Conservation (phyloP, 2,113 vertebrate species). For the Hippocampus comes region DNA sequence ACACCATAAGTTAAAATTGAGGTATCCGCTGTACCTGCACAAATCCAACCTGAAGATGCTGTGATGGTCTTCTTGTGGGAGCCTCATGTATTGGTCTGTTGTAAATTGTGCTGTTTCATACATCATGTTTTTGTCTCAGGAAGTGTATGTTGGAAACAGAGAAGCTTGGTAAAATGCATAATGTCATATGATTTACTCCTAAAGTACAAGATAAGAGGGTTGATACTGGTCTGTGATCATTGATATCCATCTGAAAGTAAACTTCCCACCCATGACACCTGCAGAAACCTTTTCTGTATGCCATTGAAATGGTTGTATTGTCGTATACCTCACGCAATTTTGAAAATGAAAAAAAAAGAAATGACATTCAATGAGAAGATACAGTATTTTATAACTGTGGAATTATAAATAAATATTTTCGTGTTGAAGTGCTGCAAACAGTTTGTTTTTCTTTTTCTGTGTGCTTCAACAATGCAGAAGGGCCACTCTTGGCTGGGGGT, state of each 20-base stretch:
- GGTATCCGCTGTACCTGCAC: constrained; percentile 3
- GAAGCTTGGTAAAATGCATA: background rate
- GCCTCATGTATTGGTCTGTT: constrained; percentile 3
- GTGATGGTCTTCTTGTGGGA: background rate
- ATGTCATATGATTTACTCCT: background rate
- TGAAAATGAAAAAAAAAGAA: constrained; percentile 38
- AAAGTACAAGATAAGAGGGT: background rate
- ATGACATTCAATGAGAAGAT: constrained; percentile 38
- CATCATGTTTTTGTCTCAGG: constrained; percentile 4
- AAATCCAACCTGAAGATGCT: background rate
- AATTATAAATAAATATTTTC: constrained; percentile 60
- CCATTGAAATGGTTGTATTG: constrained; percentile 31
- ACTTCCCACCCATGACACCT: background rate
- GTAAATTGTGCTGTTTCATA: background rate
- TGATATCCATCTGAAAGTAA: background rate
- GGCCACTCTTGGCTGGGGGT: too few species aligned
- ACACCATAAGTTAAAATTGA: constrained; percentile 1
- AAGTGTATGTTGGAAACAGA: background rate
- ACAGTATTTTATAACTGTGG: constrained; percentile 62
- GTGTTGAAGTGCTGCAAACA: constrained; percentile 65
- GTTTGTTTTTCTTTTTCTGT: constrained; percentile 9
- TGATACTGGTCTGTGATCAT: background rate
- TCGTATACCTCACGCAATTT: constrained; percentile 60
- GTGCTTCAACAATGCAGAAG: constrained; percentile 16
- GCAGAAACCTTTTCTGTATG: constrained; percentile 33